A percentile compares a stretch with the other conserved stretches of the same genome.
Evolutionary conservation across 2,888 invertebrate genomes (phyloP).

Genomic region (Lepidocyrtoides sp.): DNA sequence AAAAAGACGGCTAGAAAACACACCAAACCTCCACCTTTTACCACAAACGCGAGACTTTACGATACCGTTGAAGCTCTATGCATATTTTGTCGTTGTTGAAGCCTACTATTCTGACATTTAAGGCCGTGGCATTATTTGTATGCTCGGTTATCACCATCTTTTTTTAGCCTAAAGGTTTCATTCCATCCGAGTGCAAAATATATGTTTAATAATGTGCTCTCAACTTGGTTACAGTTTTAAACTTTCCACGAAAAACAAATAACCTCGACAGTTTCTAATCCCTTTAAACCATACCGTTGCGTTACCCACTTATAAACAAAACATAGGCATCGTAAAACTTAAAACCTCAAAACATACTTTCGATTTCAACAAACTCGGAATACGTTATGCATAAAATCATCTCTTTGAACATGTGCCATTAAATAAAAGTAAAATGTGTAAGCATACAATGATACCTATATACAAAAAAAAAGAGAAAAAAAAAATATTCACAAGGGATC

Average conservation of each 20-base stretch:
- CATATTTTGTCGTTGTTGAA: background rate
- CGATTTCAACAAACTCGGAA: background rate
- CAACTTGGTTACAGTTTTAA: background rate
- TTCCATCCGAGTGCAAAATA: background rate
- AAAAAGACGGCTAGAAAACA: background rate
- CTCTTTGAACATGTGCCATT: background rate
- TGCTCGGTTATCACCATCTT: background rate
- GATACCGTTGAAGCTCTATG: no score
- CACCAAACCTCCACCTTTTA: background rate
- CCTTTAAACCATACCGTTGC: no score
- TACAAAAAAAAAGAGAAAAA: background rate
- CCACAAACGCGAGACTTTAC: no score
- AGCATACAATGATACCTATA: no score
- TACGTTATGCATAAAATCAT: slow-evolving; percentile 23
- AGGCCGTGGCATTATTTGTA: background rate
- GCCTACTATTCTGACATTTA: background rate
- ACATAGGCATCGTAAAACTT: no score
- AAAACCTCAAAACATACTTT: slow-evolving; percentile 3
- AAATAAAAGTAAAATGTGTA: background rate
- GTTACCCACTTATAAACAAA: no score
- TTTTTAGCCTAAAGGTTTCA: slow-evolving; percentile 1
- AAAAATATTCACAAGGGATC: slow-evolving; percentile 67
- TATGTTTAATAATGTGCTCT: background rate
- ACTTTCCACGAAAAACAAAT: background rate
- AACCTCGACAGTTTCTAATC: slow-evolving; percentile 5